Base-by-base conservation (phyloP, 2,797 vertebrate species). In the Hybognathus amarus region DNA sequence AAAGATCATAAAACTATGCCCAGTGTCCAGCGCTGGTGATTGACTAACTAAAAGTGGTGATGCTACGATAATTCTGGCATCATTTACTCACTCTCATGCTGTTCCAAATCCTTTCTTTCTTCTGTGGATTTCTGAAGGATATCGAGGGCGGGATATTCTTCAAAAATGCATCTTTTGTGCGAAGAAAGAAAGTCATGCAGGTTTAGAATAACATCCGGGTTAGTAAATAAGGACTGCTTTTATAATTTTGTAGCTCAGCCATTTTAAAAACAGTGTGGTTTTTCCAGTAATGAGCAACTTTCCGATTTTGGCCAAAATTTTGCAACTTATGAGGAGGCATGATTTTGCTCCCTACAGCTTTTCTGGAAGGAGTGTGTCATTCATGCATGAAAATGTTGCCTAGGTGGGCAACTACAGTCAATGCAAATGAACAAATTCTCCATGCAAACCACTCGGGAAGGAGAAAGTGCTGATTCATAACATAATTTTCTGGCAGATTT, bases 391-490 rank as follows among this genome's bases (percentile, higher is more conserved):
- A 24, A 67, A 67, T 13, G 9, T 24, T 67, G 30, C 47, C 77
- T 54, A 20, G 11, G 33, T 61, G 54, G 54, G 13, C 33, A 56
- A 40, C 52, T n/a, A 15, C 4, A 11, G 22, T 20, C 8, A 42
- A 42, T 42, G 54, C 74, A 76, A 61, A 61, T 61, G 36, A 77
- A 38, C n/a, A 42, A 61, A 77, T 61, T 76, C 52, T 61, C 54
- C 74, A 40, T 59, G 22, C 33, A 40, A 40, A 40, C 33, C 73
- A 36, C 71, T 54, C 3, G 20, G 50, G 71, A 75, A 59, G 56
- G 52, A 56, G 50, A 75, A 56, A 36, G 45, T 66, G 78, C 66
- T 69, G 66, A 80, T 42, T 80, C n/a, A 56, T 22, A 38, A n/a
- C 18, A 42, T 22, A n/a, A 24, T 36, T 40, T n/a, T 59, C 38